Evolutionary conservation across 2,113 vertebrate genomes (phyloP).

Genomic region (Copsychus sechellarum): DNA sequence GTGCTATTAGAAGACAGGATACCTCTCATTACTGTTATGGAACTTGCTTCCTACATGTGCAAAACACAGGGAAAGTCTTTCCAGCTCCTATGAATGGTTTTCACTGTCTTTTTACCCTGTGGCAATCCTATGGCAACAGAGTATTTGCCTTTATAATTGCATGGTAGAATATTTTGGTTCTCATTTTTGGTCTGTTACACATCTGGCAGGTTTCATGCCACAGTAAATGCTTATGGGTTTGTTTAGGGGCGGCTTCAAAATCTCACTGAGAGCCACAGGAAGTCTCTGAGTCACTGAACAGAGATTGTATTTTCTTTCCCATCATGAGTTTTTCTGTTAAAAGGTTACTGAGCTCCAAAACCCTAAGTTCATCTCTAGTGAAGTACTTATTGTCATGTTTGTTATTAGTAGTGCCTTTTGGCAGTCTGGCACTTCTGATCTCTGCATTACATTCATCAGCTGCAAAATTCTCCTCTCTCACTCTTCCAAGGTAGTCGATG

Average conservation of each 20-base stretch:
- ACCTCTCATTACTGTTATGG: background rate
- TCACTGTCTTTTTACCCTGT: background rate
- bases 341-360: background rate
- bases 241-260: background rate
- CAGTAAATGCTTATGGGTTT: background rate
- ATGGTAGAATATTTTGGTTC: background rate
- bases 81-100: background rate
- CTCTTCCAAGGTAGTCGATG: background rate
- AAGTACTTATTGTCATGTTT: background rate
- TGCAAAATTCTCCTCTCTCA: background rate
- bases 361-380: background rate
- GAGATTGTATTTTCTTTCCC: background rate
- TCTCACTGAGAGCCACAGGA: background rate
- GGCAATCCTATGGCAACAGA: background rate
- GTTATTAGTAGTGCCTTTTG: background rate
- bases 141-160: conserved; percentile 8
- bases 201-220: background rate
- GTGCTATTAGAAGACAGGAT: background rate
- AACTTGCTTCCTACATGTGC: background rate
- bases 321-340: background rate
- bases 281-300: background rate
- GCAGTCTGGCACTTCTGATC: background rate
- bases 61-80: background rate
- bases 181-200: background rate
- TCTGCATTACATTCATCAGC: background rate